Evolutionary conservation across 2,113 vertebrate species (phyloP).

Genomic region (cattle (Bos taurus)): DNA sequence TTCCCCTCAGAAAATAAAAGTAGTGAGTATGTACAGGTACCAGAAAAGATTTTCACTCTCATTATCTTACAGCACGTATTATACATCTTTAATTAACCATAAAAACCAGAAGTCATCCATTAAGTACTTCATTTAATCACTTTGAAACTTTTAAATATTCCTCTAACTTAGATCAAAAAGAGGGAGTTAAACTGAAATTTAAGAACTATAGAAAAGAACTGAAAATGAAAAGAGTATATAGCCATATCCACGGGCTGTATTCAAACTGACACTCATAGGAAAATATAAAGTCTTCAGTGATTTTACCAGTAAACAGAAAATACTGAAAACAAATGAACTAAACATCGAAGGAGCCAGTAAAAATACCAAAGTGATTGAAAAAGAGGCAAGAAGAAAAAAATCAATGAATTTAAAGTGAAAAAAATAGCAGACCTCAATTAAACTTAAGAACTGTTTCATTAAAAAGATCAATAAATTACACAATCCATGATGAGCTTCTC

Average conservation of each 20-base stretch:
- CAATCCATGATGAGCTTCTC: neutral
- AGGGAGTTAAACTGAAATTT: neutral
- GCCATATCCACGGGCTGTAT: neutral
- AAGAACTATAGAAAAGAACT: neutral
- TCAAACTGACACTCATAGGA: neutral
- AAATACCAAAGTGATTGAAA: slow-evolving; percentile 3
- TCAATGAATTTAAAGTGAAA: slow-evolving; percentile 38
- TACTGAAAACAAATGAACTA: neutral
- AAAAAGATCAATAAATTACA: slow-evolving; percentile 22
- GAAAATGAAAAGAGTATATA: neutral
- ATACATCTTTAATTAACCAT: neutral
- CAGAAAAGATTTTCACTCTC: neutral
- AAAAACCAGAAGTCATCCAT: neutral
- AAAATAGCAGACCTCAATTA: slow-evolving; percentile 9
- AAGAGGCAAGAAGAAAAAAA: slow-evolving; percentile 1
- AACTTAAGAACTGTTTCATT: slow-evolving; percentile 48
- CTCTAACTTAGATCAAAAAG: neutral
- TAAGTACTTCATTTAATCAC: neutral
- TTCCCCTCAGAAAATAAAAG: neutral
- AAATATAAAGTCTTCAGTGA: neutral
- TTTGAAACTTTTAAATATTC: neutral
- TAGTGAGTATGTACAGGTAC: neutral
- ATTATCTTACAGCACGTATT: neutral
- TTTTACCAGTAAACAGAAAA: neutral
- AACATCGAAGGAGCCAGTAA: neutral